phyloP scores from a whole-genome alignment of 2,888 invertebrate genomes.

The Steinernema scapterisci region DNA sequence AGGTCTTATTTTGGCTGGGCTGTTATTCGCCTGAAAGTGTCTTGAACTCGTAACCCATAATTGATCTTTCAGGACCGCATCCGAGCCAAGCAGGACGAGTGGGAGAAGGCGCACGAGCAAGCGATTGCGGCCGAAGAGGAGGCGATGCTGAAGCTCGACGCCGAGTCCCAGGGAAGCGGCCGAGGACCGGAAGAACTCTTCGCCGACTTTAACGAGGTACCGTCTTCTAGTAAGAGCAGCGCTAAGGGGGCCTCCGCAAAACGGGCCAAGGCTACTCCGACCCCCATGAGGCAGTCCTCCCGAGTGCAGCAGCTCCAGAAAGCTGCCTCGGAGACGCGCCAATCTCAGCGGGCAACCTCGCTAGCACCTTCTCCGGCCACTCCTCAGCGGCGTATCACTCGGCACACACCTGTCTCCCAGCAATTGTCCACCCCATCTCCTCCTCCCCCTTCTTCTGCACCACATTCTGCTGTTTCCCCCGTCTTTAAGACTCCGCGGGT shows the following conservation, averaged over 20 bases:
- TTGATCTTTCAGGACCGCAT: conserved; percentile 48
- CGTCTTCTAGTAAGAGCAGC: conserved; percentile 30
- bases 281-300: conserved; percentile 11
- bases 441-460: not conserved
- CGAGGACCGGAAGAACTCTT: conserved; percentile 32
- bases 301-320: conserved; percentile 4
- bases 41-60: not conserved
- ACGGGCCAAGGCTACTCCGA: not conserved
- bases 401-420: not conserved
- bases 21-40: no score
- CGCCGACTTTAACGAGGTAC: conserved; percentile 40
- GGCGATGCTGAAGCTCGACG: conserved; percentile 34
- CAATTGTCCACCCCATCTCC: conserved; percentile 3
- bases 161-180: not conserved
- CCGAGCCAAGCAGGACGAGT: conserved; percentile 53
- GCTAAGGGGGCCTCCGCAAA: not conserved
- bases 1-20: no score
- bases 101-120: conserved; percentile 49
- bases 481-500: conserved; percentile 3
- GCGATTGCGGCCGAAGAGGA: conserved; percentile 45
- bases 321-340: not conserved
- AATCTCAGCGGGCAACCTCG: not conserved
- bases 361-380: not conserved
- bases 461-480: not conserved
- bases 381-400: not conserved